Evolutionary conservation across 2,113 vertebrate species (phyloP), one percentile per base, ranked within the genome.

Genomic region (Tonatia bakeri): DNA sequence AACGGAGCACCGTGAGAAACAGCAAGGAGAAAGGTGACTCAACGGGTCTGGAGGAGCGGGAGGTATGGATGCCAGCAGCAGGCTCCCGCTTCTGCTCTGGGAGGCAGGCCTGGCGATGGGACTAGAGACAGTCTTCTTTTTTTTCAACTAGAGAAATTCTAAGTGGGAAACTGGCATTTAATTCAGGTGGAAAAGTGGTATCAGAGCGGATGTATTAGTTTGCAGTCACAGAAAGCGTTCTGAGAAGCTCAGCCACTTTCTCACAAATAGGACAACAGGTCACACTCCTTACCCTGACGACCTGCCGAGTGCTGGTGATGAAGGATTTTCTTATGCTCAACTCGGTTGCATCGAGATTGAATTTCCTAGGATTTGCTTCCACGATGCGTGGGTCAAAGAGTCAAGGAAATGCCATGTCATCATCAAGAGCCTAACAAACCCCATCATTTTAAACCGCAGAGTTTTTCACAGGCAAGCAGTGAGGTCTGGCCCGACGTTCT

Each of bases 341-440:
- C 98, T 99, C 99, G 0, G 98, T 97, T 0, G 99, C 98, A 94
- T 99, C 99, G 0, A 99, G 98, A 98, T 99, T 99, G 97, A 99
- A 99, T 98, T 99, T 99, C 97, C 99, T 99, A 0, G 99, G 99
- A 97, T 99, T 99, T 7, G 99, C 99, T 98, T 99, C 99, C 4
- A 99, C 99, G 65, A 99, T 99, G 97, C 99, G 92, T 99, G 95
- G 91, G 83, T 91, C 0, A 89, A 94, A 88, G 45, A 98, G 98
- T 99, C 96, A 99, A 99, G 98, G 98, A 97, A 97, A 77, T 80
- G 31, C 45, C 2, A 0, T 20, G 4, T 97, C 28, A 96, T 67
- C 0, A 36, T 0, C 24, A 69, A 77, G 56, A 2, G 69, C 0
- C 2, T 94, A 65, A 64, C 0, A 28, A 87, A 94, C 0, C 38